A percentile compares a stretch with the other conserved stretches of the same genome.
phyloP scores from a whole-genome alignment of 30 jellyfish, hydroid and myxozoan species.

The Nemopilema nomurai region DNA sequence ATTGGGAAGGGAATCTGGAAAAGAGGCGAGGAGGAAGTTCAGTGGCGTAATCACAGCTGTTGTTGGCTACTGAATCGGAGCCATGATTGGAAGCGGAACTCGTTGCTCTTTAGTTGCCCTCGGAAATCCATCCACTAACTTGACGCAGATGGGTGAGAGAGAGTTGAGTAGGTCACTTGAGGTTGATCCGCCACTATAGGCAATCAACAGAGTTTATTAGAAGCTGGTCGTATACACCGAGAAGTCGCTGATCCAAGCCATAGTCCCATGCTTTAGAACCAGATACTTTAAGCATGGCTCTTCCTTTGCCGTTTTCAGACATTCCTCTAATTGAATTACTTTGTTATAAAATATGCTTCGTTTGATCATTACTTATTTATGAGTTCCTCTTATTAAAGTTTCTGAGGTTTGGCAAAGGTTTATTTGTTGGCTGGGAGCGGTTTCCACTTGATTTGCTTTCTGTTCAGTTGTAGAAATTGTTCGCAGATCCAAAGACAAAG shows the following conservation, averaged over 20 bases:
- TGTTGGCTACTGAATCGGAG: too few species aligned
- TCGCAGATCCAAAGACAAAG: slow-evolving; percentile 53
- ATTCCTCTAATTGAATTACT: background rate
- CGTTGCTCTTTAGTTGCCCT: too few species aligned
- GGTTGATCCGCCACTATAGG: too few species aligned
- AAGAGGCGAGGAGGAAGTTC: too few species aligned
- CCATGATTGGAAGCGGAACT: too few species aligned
- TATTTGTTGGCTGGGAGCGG: background rate
- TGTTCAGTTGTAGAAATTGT: slow-evolving; percentile 69
- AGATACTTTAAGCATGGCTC: background rate
- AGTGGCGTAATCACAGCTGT: too few species aligned
- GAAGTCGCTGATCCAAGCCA: background rate
- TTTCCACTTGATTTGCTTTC: background rate
- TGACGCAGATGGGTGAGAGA: too few species aligned
- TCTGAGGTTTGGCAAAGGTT: background rate
- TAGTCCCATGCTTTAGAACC: background rate
- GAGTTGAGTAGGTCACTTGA: too few species aligned
- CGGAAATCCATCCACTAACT: too few species aligned
- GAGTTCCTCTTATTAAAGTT: background rate
- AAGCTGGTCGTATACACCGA: too few species aligned
- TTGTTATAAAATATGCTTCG: background rate
- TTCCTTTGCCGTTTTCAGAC: background rate
- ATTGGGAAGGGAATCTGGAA: too few species aligned
- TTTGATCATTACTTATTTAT: background rate
- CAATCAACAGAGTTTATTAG: too few species aligned